Percentiles rank a stretch among this genome's conserved stretches.
These are phyloP conservation scores for Eremobia ochroleuca DNA, from an alignment of 2,888 invertebrate genomes.

Conservation along the genomic window DNA sequence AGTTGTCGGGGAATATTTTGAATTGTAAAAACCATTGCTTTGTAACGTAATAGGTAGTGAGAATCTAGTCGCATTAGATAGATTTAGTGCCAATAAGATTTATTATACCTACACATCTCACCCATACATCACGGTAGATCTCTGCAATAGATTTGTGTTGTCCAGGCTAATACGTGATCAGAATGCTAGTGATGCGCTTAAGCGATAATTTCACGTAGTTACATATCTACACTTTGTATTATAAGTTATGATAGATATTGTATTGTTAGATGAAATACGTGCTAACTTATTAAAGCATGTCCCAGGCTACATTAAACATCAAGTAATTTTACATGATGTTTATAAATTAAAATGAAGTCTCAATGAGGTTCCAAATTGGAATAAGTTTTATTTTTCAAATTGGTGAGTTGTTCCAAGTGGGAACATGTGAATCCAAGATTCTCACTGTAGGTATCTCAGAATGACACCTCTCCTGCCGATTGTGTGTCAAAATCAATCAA, in stretches of 20 bases:
- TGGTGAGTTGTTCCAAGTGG: background rate
- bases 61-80: slow-evolving; percentile 29
- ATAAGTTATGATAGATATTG: slow-evolving; percentile 27
- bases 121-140: slow-evolving; percentile 72
- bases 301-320: background rate
- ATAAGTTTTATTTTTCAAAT: slow-evolving; percentile 11
- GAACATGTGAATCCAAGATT: slow-evolving; percentile 21
- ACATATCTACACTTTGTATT: slow-evolving; percentile 40
- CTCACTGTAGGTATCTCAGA: slow-evolving; percentile 43
- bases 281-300: background rate
- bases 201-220: slow-evolving; percentile 55
- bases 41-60: slow-evolving; percentile 18
- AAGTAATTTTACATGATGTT: too few species aligned
- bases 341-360: background rate
- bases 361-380: background rate
- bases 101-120: slow-evolving; percentile 61
- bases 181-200: slow-evolving; percentile 60
- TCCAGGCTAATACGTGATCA: slow-evolving; percentile 68
- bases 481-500: too few species aligned
- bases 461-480: slow-evolving; percentile 52
- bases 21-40: slow-evolving; percentile 21
- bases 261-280: slow-evolving; percentile 31
- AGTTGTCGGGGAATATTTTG: slow-evolving; percentile 48
- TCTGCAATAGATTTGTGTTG: slow-evolving; percentile 72
- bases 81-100: slow-evolving; percentile 58